These are phyloP conservation scores for Apodemia duryi DNA, from an alignment of 2,888 invertebrate species.

Conservation along the genomic window DNA sequence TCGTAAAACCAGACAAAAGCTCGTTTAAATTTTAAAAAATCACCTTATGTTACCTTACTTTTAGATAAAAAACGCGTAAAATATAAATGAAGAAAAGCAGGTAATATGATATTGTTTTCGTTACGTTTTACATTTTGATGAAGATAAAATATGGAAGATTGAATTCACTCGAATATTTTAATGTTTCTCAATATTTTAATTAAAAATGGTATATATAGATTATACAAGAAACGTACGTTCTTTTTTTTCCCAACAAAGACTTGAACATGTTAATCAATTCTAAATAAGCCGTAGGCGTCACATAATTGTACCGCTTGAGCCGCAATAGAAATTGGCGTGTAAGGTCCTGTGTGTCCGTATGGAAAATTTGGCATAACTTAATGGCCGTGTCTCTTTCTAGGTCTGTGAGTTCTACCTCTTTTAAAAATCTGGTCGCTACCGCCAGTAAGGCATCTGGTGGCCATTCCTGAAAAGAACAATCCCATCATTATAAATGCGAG, in stretches of 20 bases:
- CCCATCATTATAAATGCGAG: too few relatives aligned
- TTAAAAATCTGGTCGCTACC: slow-evolving; percentile 90
- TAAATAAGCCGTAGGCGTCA: slow-evolving; percentile 95
- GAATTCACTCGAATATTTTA: too few relatives aligned
- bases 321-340: slow-evolving; percentile 81
- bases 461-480: slow-evolving; percentile 83
- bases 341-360: slow-evolving; percentile 87
- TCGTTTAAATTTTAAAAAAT: too few relatives aligned
- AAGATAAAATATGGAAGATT: too few relatives aligned
- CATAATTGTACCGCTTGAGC: slow-evolving; percentile 89
- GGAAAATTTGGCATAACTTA: slow-evolving; percentile 93
- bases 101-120: too few relatives aligned
- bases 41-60: too few relatives aligned
- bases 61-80: too few relatives aligned
- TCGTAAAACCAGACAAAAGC: too few relatives aligned
- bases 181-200: too few relatives aligned
- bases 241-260: slow-evolving; percentile 84
- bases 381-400: slow-evolving; percentile 88
- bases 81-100: too few relatives aligned
- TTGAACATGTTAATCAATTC: slow-evolving; percentile 96
- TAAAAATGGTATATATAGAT: too few relatives aligned
- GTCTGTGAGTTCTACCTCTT: slow-evolving; percentile 87
- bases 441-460: slow-evolving; percentile 95
- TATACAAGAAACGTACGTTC: slow-evolving; percentile 51
- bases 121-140: too few relatives aligned